These are phyloP conservation scores for Drosophila bipectinata DNA, from an alignment of 1,140 invertebrate genomes.

Conservation along the genomic window DNA sequence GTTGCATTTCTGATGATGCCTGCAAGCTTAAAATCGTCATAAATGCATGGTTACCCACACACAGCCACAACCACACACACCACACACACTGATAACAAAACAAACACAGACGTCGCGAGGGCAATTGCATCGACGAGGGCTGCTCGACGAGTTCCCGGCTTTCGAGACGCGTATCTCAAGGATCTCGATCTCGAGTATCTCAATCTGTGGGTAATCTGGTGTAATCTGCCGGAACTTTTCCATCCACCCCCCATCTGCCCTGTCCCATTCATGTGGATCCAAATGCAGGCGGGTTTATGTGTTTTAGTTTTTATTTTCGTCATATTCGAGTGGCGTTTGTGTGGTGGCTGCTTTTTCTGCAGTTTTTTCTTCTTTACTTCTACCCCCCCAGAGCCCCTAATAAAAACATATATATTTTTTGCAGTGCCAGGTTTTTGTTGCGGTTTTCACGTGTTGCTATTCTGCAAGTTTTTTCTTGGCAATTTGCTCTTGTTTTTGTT, in stretches of 20 bases:
- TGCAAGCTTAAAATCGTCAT: slow-evolving; percentile 75
- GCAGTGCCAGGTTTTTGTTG: slow-evolving; percentile 52
- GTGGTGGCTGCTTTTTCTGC: slow-evolving; percentile 20
- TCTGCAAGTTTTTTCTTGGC: slow-evolving; percentile 52
- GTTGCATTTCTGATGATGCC: slow-evolving; percentile 62
- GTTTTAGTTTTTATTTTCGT: slow-evolving; percentile 72
- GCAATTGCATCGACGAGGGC: slow-evolving; percentile 45
- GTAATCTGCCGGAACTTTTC: slow-evolving; percentile 17
- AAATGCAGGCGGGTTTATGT: slow-evolving; percentile 53
- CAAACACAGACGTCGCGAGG: slow-evolving; percentile 35
- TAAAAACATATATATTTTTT: slow-evolving; percentile 17
- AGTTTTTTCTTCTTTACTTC: slow-evolving; percentile 6
- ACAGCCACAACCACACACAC: slow-evolving; percentile 12
- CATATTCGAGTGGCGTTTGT: slow-evolving; percentile 63
- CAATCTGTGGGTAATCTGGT: slow-evolving; percentile 14
- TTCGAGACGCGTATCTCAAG: not conserved
- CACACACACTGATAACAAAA: slow-evolving; percentile 8
- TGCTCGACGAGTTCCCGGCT: slow-evolving; percentile 13
- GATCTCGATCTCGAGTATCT: slow-evolving; percentile 25
- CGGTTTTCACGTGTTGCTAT: slow-evolving; percentile 78
- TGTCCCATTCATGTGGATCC: slow-evolving; percentile 31
- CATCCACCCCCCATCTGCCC: slow-evolving; percentile 12
- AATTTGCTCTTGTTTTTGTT: slow-evolving; percentile 55
- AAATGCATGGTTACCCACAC: slow-evolving; percentile 74
- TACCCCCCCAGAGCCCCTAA: not conserved